phyloP scores from a whole-genome alignment of 2,888 invertebrate genomes.

The Scaptomyza tumidula region DNA sequence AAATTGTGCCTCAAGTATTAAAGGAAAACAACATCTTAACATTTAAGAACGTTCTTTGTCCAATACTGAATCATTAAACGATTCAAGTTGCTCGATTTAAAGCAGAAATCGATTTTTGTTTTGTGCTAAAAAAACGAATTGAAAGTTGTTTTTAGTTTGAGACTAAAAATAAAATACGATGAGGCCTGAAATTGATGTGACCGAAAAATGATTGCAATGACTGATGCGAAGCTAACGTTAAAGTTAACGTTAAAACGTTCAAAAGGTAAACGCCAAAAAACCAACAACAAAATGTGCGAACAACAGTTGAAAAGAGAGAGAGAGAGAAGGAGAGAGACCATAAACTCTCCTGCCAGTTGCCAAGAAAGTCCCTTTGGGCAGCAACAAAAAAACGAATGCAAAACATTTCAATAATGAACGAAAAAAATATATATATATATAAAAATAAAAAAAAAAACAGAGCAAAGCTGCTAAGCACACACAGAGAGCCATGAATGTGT shows the following conservation, averaged over 20 bases:
- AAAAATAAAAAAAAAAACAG: constrained; percentile 29
- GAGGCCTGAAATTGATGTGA: constrained; percentile 62
- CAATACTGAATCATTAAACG: no score
- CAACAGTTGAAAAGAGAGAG: not conserved
- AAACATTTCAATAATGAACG: constrained; percentile 63
- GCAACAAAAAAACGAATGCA: constrained; percentile 35
- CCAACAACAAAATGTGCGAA: not conserved
- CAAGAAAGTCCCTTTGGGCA: constrained; percentile 24
- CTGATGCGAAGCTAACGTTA: constrained; percentile 64
- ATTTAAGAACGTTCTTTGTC: no score
- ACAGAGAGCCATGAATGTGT: constrained; percentile 5
- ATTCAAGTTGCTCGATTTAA: not conserved
- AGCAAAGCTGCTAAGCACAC: constrained; percentile 45
- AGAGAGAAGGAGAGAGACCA: constrained; percentile 5
- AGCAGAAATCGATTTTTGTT: not conserved
- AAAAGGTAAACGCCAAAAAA: constrained; percentile 41
- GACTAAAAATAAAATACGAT: constrained; percentile 52
- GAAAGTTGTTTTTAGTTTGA: constrained; percentile 29
- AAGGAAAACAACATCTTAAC: no score
- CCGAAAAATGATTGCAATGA: constrained; percentile 76
- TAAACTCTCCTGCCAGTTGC: constrained; percentile 54
- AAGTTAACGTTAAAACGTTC: constrained; percentile 49
- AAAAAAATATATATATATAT: not conserved
- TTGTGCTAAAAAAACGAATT: constrained; percentile 10
- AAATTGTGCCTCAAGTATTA: no score